Conservation (phyloP, 2,113 vertebrate species). For the Platichthys flesus region DNA sequence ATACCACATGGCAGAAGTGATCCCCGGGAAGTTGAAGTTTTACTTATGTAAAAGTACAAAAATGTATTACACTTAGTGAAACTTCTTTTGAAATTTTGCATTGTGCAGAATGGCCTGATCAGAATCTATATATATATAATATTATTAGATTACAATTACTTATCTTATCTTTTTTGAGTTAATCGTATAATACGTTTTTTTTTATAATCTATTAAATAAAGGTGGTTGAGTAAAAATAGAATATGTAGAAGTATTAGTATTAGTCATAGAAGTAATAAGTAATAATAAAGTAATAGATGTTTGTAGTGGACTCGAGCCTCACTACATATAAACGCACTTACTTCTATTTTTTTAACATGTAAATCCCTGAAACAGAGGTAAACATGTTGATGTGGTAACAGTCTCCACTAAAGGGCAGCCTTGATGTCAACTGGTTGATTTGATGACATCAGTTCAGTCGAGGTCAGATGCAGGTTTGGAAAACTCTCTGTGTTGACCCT, state of each 20-base stretch:
- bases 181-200: too few relatives aligned
- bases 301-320: too few relatives aligned
- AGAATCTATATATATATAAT: too few relatives aligned
- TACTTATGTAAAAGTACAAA: not conserved
- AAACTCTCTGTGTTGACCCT: too few relatives aligned
- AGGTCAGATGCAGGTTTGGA: slow-evolving; percentile 45
- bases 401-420: not conserved
- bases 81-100: not conserved
- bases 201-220: too few relatives aligned
- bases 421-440: slow-evolving; percentile 12
- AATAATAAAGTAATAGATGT: too few relatives aligned
- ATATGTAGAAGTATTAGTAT: too few relatives aligned
- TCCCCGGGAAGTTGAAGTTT: not conserved
- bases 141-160: not conserved
- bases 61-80: not conserved
- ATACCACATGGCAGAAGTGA: too few relatives aligned
- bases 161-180: too few relatives aligned
- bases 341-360: not conserved
- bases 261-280: too few relatives aligned
- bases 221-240: too few relatives aligned
- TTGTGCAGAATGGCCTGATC: not conserved
- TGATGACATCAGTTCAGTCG: slow-evolving; percentile 30
- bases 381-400: slow-evolving; percentile 21
- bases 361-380: slow-evolving; percentile 27
- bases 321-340: too few relatives aligned